These are phyloP conservation scores for Protobothrops mucrosquamatus DNA, from an alignment of 2,113 vertebrate species.

Conservation along the genomic window DNA sequence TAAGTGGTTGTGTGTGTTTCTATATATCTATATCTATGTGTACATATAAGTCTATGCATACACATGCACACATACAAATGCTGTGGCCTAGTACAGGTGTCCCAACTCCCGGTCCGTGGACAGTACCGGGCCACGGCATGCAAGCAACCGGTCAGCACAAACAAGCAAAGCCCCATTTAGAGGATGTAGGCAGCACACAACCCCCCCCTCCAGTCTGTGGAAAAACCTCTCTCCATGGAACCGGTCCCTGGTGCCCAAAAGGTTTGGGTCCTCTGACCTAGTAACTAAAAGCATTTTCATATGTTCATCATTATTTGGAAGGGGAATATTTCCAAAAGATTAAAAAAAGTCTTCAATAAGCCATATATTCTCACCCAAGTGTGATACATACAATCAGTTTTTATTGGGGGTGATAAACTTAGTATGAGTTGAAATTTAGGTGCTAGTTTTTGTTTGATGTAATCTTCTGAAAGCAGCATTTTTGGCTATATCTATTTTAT, in stretches of 20 bases:
- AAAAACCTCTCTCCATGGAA: too few relatives aligned
- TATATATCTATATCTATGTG: neutral
- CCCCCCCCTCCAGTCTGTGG: too few relatives aligned
- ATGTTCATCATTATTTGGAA: neutral
- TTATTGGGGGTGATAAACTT: neutral
- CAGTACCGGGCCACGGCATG: too few relatives aligned
- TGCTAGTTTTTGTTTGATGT: neutral
- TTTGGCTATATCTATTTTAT: neutral
- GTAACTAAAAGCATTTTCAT: neutral
- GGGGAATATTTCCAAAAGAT: conserved; percentile 10
- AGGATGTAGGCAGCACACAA: too few relatives aligned
- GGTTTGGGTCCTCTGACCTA: neutral
- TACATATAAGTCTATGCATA: neutral
- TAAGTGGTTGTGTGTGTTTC: neutral
- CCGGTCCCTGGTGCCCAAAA: too few relatives aligned
- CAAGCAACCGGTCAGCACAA: too few relatives aligned
- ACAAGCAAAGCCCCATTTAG: too few relatives aligned
- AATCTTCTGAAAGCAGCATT: neutral
- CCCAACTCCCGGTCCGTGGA: too few relatives aligned
- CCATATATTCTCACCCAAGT: conserved; percentile 1
- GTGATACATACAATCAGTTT: neutral
- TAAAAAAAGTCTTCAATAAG: neutral
- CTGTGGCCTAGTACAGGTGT: neutral
- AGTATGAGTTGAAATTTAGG: neutral
- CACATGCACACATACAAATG: neutral